Evolutionary conservation across 2,797 vertebrate species (phyloP).

Genomic region (Poliocrania exsul): DNA sequence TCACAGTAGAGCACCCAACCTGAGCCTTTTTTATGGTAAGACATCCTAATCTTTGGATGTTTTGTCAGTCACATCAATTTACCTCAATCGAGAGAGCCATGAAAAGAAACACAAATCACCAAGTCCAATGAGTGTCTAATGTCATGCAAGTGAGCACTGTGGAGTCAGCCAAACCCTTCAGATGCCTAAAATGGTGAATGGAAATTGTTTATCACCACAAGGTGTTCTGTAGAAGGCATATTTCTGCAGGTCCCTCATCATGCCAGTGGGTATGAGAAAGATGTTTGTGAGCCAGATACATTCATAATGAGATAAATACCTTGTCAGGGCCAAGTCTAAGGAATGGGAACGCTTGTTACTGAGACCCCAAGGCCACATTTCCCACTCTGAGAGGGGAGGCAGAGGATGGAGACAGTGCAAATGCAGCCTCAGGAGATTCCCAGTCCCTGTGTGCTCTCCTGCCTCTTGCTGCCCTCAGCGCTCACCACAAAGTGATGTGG

Average conservation of each 20-base stretch:
- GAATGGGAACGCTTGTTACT: neutral
- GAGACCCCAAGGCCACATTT: neutral
- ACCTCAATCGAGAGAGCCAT: neutral
- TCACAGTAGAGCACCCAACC: neutral
- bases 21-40: neutral
- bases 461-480: neutral
- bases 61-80: neutral
- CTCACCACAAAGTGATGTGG: neutral
- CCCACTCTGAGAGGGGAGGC: too few species aligned
- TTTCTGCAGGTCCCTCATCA: neutral
- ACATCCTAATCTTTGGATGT: neutral
- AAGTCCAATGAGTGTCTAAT: neutral
- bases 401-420: neutral
- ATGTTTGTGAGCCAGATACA: neutral
- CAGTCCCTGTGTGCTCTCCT: neutral
- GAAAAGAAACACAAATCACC: neutral
- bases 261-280: neutral
- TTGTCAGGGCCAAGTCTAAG: neutral
- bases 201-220: neutral
- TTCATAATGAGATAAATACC: neutral
- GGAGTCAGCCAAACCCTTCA: neutral
- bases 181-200: neutral
- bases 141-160: neutral
- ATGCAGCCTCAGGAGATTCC: neutral
- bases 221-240: neutral